Evolutionary conservation across 2,113 vertebrate species (phyloP).

Genomic region (Scopus umbretta): DNA sequence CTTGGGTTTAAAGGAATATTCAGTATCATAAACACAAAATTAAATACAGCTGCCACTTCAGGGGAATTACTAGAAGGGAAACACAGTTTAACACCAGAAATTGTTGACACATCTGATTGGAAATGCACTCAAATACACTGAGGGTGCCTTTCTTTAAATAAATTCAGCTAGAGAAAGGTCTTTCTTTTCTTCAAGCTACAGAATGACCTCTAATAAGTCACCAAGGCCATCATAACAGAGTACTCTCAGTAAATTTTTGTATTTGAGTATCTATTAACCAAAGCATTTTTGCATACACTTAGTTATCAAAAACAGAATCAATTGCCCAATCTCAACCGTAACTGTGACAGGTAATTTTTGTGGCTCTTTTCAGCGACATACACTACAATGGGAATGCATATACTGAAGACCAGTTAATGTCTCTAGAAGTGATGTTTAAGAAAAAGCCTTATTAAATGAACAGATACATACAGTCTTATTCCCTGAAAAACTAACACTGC

Average conservation of each 20-base stretch:
- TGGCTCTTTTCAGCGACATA: background rate
- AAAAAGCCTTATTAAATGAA: background rate
- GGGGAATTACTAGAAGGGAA: background rate
- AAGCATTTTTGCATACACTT: background rate
- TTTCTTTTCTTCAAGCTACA: slow-evolving; percentile 21
- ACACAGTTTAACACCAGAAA: background rate
- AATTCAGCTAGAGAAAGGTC: background rate
- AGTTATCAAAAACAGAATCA: background rate
- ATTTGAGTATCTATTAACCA: background rate
- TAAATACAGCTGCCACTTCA: background rate
- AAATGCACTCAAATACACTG: background rate
- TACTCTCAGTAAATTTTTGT: background rate
- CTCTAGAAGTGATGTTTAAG: background rate
- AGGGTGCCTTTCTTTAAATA: background rate
- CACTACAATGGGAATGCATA: background rate
- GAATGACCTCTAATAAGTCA: background rate
- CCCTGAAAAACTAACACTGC: background rate
- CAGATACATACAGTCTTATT: background rate
- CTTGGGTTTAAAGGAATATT: background rate
- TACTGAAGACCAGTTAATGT: background rate
- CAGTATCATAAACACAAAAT: background rate
- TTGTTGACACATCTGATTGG: background rate
- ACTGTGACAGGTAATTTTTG: background rate
- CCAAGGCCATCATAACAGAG: background rate
- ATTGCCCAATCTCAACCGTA: background rate